Percentiles rank a stretch among this genome's conserved stretches.
Evolutionary conservation across 2,113 vertebrate species (phyloP).

Genomic region (Odocoileus virginianus): DNA sequence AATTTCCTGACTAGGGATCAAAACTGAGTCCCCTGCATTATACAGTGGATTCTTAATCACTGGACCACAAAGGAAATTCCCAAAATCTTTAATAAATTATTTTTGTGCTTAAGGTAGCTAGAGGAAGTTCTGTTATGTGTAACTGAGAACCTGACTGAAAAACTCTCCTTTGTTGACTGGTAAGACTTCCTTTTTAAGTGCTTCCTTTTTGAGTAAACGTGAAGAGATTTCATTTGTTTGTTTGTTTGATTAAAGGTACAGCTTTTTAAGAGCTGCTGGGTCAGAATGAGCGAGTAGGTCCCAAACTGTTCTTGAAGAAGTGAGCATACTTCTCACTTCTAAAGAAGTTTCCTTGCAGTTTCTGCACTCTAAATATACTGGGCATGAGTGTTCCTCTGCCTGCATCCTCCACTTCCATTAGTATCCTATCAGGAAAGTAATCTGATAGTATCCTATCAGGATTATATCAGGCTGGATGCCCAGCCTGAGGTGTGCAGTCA

Average conservation of each 20-base stretch:
- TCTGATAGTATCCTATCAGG: too few species aligned
- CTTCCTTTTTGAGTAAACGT: background rate
- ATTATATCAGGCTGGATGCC: background rate
- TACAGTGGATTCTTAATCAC: background rate
- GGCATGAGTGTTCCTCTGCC: background rate
- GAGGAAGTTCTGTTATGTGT: background rate
- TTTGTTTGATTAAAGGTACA: background rate
- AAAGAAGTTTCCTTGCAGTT: background rate
- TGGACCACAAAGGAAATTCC: background rate
- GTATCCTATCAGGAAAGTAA: too few species aligned
- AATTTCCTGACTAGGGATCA: background rate
- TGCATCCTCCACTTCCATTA: too few species aligned
- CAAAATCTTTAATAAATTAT: background rate
- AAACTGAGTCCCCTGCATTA: background rate
- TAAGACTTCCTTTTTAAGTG: background rate
- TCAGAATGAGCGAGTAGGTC: background rate
- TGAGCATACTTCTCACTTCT: background rate
- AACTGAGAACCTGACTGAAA: background rate
- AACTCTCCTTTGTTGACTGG: background rate
- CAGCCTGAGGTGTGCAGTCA: background rate
- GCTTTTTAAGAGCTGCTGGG: background rate
- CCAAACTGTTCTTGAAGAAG: background rate
- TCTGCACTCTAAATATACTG: background rate
- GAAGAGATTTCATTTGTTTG: background rate
- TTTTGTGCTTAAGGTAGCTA: background rate